Percentiles rank a stretch among this genome's conserved stretches.
Conservation (phyloP, 2,797 vertebrate genomes). For the Ceyx erithaca region DNA sequence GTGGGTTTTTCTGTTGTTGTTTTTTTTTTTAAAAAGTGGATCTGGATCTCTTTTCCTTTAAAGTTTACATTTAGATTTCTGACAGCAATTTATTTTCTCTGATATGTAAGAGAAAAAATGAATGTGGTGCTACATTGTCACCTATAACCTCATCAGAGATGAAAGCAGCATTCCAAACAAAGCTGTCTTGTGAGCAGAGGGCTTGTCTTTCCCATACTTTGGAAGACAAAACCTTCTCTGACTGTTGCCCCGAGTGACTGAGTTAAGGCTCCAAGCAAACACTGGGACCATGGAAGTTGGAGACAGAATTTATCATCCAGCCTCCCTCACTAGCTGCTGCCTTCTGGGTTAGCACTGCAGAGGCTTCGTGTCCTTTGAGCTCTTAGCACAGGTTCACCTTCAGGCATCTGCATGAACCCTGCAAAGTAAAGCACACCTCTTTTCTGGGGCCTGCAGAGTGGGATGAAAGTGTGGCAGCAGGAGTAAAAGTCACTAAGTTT, state of each 20-base stretch:
- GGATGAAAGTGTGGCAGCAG: background rate
- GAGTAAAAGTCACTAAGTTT: background rate
- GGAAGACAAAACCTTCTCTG: conserved; percentile 23
- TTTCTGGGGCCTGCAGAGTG: background rate
- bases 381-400: conserved; percentile 9
- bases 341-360: conserved; percentile 24
- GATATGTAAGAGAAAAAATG: background rate
- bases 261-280: background rate
- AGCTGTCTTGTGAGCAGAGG: background rate
- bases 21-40: background rate
- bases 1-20: too few species aligned
- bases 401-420: background rate
- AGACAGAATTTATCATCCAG: conserved; percentile 5
- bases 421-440: background rate
- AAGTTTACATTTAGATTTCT: background rate
- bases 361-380: background rate
- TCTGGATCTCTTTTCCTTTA: background rate
- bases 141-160: background rate
- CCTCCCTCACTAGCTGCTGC: background rate
- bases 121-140: background rate
- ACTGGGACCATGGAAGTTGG: background rate
- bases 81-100: background rate
- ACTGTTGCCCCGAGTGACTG: background rate
- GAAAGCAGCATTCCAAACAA: background rate
- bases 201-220: background rate